Conservation (phyloP, 2,797 vertebrate genomes). For the Takifugu rubripes region DNA sequence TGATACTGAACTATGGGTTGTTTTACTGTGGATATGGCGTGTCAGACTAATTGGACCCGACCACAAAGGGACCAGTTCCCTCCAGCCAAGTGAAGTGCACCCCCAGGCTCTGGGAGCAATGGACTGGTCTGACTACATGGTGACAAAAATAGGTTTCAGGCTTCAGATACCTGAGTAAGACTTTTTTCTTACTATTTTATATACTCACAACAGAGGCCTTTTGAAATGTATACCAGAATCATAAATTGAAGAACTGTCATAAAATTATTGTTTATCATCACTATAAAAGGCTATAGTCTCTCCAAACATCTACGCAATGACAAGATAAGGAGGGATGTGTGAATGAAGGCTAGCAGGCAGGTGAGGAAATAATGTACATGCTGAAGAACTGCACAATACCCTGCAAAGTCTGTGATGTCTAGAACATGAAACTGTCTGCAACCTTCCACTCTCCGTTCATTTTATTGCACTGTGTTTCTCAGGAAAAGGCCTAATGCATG, state of each 20-base stretch:
- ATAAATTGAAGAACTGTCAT: too few species aligned
- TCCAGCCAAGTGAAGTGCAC: constrained; percentile 13
- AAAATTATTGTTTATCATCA: too few species aligned
- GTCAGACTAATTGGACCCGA: constrained; percentile 57
- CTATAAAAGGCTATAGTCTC: too few species aligned
- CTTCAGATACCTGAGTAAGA: neutral
- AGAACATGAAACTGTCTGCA: neutral
- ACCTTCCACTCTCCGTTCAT: neutral
- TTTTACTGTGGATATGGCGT: constrained; percentile 40
- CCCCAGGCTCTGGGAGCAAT: constrained; percentile 33
- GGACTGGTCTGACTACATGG: constrained; percentile 39
- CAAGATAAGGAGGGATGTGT: constrained; percentile 14
- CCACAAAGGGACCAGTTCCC: constrained; percentile 47
- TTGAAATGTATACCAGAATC: too few species aligned
- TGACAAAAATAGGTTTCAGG: constrained; percentile 25
- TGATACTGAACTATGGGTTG: constrained; percentile 60
- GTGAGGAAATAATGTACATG: constrained; percentile 29
- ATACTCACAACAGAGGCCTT: neutral
- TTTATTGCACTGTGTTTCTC: neutral
- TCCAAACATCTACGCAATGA: constrained; percentile 14
- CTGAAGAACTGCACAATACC: too few species aligned
- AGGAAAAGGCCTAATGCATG: too few species aligned
- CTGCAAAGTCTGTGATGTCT: neutral
- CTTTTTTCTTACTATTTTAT: neutral
- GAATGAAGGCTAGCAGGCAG: constrained; percentile 8